Percentiles rank a stretch among this genome's conserved stretches.
phyloP scores from a whole-genome alignment of 2,797 vertebrate genomes.

The Tauraco hartlaubi region DNA sequence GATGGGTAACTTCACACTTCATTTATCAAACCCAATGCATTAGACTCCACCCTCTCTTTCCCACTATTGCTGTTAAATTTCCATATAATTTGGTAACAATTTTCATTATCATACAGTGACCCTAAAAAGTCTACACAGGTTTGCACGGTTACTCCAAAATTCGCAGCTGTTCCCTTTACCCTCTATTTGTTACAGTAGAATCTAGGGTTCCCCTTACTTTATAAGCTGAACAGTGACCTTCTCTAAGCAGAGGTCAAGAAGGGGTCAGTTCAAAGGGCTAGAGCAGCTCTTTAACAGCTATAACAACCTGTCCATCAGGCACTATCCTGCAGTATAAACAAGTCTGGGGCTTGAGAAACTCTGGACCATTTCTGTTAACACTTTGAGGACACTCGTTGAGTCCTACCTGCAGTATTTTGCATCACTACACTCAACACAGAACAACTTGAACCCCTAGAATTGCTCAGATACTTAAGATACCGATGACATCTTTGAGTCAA shows the following conservation, averaged over 20 bases:
- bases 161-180: conserved; percentile 89
- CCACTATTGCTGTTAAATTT: conserved; percentile 94
- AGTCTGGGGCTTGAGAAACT: conserved; percentile 78
- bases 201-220: conserved; percentile 80
- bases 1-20: conserved; percentile 99
- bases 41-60: conserved; percentile 82
- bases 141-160: conserved; percentile 87
- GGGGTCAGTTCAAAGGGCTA: conserved; percentile 82
- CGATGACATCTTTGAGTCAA: conserved; percentile 35
- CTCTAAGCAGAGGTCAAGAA: conserved; percentile 82
- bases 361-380: conserved; percentile 83
- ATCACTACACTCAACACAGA: conserved; percentile 54
- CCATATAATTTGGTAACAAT: conserved; percentile 99
- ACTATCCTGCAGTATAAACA: conserved; percentile 79
- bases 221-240: conserved; percentile 83
- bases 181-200: conserved; percentile 82
- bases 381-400: conserved; percentile 68
- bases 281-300: conserved; percentile 84
- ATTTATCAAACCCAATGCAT: conserved; percentile 98
- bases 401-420: conserved; percentile 65
- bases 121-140: conserved; percentile 89
- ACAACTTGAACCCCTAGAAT: conserved; percentile 66
- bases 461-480: conserved; percentile 41
- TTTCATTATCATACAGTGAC: conserved; percentile 99
- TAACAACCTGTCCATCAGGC: conserved; percentile 83